Evolutionary conservation across 2,797 vertebrate species (phyloP), one percentile per base, ranked within the genome.

Genomic region (Helarctos malayanus): DNA sequence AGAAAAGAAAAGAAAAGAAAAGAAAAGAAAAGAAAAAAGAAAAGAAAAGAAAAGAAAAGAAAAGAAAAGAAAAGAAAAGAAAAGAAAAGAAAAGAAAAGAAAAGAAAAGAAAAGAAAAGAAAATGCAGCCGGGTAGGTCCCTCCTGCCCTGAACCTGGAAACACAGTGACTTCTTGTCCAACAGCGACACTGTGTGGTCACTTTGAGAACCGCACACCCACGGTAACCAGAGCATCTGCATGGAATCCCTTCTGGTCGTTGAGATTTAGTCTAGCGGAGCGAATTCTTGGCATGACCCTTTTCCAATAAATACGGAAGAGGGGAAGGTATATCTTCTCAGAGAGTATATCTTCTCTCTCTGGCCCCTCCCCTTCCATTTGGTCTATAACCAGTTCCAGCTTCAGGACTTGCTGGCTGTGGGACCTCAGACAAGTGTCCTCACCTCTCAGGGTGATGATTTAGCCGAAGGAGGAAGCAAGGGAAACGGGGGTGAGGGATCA

Each of bases 71-170:
- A 41, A 68, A 91, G 18, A 52, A 32, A 52, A 16, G n/a, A n/a
- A n/a, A n/a, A n/a, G n/a, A n/a, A n/a, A n/a, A n/a, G n/a, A n/a
- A n/a, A 41, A 41, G 41, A 41, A 41, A 38, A 38, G 38, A 41
- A 41, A 41, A 41, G 5, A 41, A 41, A 41, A 38, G 35, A 41
- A 41, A 41, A 41, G 41, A 41, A 41, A 68, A 91, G 18, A 52
- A 32, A 52, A 16, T 0, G 52, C 27, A 18, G 52, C 68, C 2
- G 14, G 29, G 27, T 5, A 45, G 41, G 7, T 41, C 68, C 71
- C 71, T 16, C 25, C 3, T 23, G 7, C 4, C 25, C 41, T 3
- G 12, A 35, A 47, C 3, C 0, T 2, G n/a, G 16, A 0, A 14
- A 61, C 18, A 29, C 16, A 0, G 16, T 25, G 68, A 59, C 35